Base-by-base conservation (phyloP, 2,797 vertebrate species). In the Catostomus latipinnis region DNA sequence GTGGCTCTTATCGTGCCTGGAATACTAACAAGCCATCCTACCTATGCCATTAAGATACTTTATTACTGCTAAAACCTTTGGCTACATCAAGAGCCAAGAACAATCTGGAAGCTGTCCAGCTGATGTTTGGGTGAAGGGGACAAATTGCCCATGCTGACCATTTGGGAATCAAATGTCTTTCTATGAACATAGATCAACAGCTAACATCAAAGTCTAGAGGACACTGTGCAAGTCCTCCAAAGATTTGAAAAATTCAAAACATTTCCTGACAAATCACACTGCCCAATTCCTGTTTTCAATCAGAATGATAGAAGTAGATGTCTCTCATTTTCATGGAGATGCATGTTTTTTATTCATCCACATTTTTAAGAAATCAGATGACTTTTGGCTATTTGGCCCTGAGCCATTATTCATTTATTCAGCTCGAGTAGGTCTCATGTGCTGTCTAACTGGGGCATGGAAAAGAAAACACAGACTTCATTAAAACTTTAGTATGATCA, bases 1-100 rank as follows among this genome's bases (percentile, higher is more conserved):
- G 89, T 88, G 60, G 83, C 81, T 78, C 87, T 89, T 82, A 84
- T 84, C 91, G 88, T 91, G 91, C 87, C 86, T 89, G 81, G 90
- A 92, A 93, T 91, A 91, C 82, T 83, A 92, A 93, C 74, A 84
- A 84, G 77, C 83, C 22, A 76, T 68, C 78, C 45, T 80, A 88
- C 87, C 83, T 89, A 73, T 69, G 58, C 85, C 86, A 86, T 90
- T 77, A 78, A 52, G 65, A 67, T 58, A 61, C 58, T 76, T 80
- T 76, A 81, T 73, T 67, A 79, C 76, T 8, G n/a, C 58, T 61
- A 74, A 77, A 61, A 68, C 71, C 65, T 62, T 14, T 18, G 63
- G 13, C 65, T 43, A 56, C 43, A 53, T 76, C 69, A 57, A 52
- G 70, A 81, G 52, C 71, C 46, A 50, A 74, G 66, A 70, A 78